Percentiles rank a stretch among this genome's conserved stretches.
phyloP scores from a whole-genome alignment of 2,888 invertebrate species.

The Himalopsyche japonica region DNA sequence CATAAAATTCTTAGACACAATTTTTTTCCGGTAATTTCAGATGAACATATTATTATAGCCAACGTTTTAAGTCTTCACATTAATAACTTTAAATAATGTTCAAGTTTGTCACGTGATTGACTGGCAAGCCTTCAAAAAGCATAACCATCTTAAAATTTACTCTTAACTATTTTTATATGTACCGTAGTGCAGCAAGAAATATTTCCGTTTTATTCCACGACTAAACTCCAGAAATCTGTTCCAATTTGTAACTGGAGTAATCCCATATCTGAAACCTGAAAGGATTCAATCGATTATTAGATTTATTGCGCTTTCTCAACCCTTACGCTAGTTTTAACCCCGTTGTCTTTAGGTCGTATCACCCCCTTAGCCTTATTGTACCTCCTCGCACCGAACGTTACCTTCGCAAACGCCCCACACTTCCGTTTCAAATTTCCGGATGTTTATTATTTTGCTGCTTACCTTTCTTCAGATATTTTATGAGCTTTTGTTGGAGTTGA shows the following conservation, averaged over 20 bases:
- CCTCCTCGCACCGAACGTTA: background rate
- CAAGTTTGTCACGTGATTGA: no score
- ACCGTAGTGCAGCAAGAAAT: background rate
- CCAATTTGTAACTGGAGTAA: background rate
- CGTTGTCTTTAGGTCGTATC: background rate
- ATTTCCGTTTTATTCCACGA: background rate
- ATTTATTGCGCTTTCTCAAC: background rate
- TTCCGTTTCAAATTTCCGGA: slow-evolving; percentile 32
- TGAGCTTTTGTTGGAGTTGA: background rate
- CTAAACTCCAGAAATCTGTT: background rate
- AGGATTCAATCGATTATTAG: background rate
- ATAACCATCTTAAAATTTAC: no score
- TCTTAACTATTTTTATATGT: background rate
- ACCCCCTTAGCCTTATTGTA: background rate
- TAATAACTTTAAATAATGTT: no score
- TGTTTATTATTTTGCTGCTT: slow-evolving; percentile 34
- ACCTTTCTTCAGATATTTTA: slow-evolving; percentile 4
- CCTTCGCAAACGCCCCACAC: slow-evolving; percentile 8
- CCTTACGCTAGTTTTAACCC: background rate
- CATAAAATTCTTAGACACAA: no score
- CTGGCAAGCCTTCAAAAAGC: no score
- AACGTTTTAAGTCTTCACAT: no score
- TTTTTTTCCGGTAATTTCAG: no score
- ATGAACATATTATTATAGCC: no score
- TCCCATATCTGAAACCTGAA: background rate